Base-by-base conservation (phyloP, 1,140 invertebrate species). In the Heliconius hermathena region DNA sequence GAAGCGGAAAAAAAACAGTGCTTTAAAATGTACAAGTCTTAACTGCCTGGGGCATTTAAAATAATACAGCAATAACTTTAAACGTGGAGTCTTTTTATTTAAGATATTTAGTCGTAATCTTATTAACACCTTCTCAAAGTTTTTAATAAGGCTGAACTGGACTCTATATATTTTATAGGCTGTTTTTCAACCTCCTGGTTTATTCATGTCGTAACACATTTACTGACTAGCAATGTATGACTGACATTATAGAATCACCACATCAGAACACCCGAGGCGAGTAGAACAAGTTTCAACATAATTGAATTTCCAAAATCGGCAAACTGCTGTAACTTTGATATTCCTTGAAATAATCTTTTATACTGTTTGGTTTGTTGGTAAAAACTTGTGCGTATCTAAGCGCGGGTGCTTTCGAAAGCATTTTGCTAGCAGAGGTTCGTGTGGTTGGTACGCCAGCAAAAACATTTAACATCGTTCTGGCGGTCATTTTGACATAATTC, bases 221-320 rank as follows among this genome's bases (percentile, higher is more conserved):
- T 87, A 87, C 85, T 74, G 74, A 84, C 85, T 88, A 85, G 82
- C 80, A 85, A 88, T 89, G 86, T 90, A 87, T 87, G 84, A 85
- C 84, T 83, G 82, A 80, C 82, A 92, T 92, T 91, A 91, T 88
- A 83, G 87, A 91, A 88, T 91, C 90, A 91, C 84, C 88, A 90
- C 90, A 93, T 92, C 86, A 85, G 77, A 81, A 83, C 82, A 79
- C 79, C 77, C 77, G 84, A 86, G 75, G 75, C 76, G 83, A 80
- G 81, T 72, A 76, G 83, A 88, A 84, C 89, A 87, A 85, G 90
- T 89, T 87, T 87, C 80, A 57, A 80, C 83, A 84, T 90, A 89
- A 89, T 90, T 89, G 88, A 90, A 88, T 85, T 84, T 85, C 85
- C 79, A 79, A 88, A 89, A 86, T 84, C 85, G 85, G 82, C 80